Evolutionary conservation across 2,113 vertebrate genomes (phyloP), one percentile per base, ranked within the genome.

Genomic region (Corythoichthys haematopterus): DNA sequence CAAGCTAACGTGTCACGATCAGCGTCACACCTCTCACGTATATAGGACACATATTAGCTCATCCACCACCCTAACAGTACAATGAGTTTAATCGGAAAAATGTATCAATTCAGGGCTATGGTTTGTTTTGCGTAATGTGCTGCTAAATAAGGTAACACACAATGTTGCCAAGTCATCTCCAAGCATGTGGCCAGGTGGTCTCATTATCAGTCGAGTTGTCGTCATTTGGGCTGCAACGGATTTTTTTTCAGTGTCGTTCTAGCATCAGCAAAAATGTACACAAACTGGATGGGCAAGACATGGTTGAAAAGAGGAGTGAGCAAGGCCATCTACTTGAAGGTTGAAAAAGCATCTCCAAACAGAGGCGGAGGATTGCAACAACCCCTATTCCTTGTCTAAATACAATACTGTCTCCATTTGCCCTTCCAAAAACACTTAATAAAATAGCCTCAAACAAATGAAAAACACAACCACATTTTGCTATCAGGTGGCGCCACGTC

Each of bases 151-250:
- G 40, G 59, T 28, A 62, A 33, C 60, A 5, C 60, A 46, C 10
- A 14, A 60, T 10, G 43, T 7, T 38, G 57, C 37, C 57, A 59
- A 10, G 38, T 61, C 37, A 20, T 9, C 14, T 14, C 37, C 3
- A 11, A 14, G 2, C 4, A 20, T 7, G n/a, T 10, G 0, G 38
- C 43, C 20, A 46, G 20, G 20, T 45, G 45, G 60, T 62, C 60
- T 62, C 60, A 33, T 33, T 62, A 62, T 62, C n/a, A 12, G 60
- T 62, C 60, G 11, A 33, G 28, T 62, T 20, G 20, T 62, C 43
- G 33, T 46, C 38, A 46, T 43, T 33, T 1, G 40, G 33, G n/a
- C 60, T 2, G 40, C 28, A n/a, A 2, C 38, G 38, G 2, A 28
- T 13, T 60, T 60, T 40, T 60, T 60, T 16, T 11, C 3, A 5